Evolutionary conservation across 1,140 invertebrate genomes (phyloP).

Genomic region (Grapholita molesta): DNA sequence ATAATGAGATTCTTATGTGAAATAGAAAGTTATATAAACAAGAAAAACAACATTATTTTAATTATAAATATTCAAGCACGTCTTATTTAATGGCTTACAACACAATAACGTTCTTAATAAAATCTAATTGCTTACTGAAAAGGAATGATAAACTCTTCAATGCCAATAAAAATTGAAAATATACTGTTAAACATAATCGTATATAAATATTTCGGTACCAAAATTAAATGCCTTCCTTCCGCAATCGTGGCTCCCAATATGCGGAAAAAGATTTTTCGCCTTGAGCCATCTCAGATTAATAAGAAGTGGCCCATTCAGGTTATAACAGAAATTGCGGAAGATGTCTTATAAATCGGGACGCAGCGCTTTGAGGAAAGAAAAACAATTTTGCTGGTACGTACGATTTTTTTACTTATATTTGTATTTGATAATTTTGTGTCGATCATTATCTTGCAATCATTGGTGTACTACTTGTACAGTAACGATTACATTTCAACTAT

Average conservation of each 20-base stretch:
- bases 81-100: neutral
- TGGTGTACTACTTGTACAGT: too few relatives aligned
- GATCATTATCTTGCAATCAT: too few relatives aligned
- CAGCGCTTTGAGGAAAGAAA: neutral
- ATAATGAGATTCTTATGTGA: too few relatives aligned
- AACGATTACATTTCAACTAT: too few relatives aligned
- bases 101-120: neutral
- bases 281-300: slow-evolving; percentile 10
- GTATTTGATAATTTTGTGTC: too few relatives aligned
- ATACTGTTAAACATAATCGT: neutral
- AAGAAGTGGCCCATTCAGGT: slow-evolving; percentile 8
- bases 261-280: slow-evolving; percentile 12
- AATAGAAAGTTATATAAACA: too few relatives aligned
- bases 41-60: too few relatives aligned
- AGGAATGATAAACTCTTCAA: neutral
- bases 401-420: too few relatives aligned
- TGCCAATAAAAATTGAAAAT: neutral
- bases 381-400: too few relatives aligned
- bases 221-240: slow-evolving; percentile 11
- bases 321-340: slow-evolving; percentile 11
- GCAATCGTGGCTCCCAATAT: slow-evolving; percentile 12
- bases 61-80: neutral
- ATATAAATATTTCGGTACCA: neutral
- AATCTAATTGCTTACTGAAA: neutral
- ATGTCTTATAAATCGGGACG: slow-evolving; percentile 4